Percentiles rank a stretch among this genome's conserved stretches.
phyloP scores from a whole-genome alignment of 2,797 vertebrate genomes.

The Vireo griseus region DNA sequence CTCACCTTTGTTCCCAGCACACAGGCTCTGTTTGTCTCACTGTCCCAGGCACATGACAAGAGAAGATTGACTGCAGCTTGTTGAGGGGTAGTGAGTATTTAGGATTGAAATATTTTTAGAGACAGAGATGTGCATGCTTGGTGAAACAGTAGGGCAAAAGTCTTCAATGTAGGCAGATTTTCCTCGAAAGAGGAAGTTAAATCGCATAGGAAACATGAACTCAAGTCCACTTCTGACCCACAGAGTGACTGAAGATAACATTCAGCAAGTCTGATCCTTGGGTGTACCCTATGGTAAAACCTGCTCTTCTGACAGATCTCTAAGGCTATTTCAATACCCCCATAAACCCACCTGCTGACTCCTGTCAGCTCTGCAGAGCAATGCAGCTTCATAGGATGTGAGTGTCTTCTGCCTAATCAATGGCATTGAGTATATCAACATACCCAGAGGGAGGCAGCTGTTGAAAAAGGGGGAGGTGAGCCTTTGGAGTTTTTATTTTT shows the following conservation, averaged over 20 bases:
- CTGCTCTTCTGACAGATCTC: not conserved
- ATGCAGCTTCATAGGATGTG: not conserved
- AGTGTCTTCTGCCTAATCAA: not conserved
- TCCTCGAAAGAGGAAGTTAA: constrained; percentile 16
- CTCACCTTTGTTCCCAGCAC: not conserved
- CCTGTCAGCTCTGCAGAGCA: not conserved
- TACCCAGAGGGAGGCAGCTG: not conserved
- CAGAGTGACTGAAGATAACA: not conserved
- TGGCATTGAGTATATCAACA: accelerated
- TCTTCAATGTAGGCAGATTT: constrained; percentile 27
- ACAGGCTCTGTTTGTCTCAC: not conserved
- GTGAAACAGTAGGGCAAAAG: constrained; percentile 9
- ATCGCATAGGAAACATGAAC: not conserved
- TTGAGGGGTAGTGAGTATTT: not conserved
- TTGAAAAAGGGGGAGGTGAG: not conserved
- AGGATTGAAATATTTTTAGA: not conserved
- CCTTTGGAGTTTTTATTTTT: not conserved
- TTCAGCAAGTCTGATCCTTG: not conserved
- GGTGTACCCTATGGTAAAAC: not conserved
- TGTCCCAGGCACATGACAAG: not conserved
- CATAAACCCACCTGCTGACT: not conserved
- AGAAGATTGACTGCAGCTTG: not conserved
- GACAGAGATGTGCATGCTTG: not conserved
- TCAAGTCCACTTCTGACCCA: not conserved
- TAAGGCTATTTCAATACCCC: not conserved